phyloP scores from a whole-genome alignment of 2,797 vertebrate genomes.

The Botia kubotai region DNA sequence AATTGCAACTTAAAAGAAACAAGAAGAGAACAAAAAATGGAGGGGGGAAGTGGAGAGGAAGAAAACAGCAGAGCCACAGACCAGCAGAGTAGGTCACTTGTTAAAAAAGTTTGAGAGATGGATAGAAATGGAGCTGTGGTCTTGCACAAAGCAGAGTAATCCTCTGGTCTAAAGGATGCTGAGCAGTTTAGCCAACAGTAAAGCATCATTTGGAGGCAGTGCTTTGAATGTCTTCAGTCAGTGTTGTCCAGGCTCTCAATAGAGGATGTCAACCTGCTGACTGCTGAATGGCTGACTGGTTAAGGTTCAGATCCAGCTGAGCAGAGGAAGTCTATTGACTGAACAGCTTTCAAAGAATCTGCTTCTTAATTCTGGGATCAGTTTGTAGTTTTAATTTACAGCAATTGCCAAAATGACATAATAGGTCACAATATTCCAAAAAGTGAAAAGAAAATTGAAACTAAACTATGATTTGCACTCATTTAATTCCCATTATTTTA shows the following conservation, averaged over 20 bases:
- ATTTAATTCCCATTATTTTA: background rate
- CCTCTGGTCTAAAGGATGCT: conserved; percentile 52
- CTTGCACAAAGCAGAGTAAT: conserved; percentile 48
- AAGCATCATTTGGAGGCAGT: conserved; percentile 62
- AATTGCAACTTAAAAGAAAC: background rate
- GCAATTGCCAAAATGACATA: background rate
- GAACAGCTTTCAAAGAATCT: conserved; percentile 20
- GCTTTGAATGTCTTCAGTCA: conserved; percentile 60
- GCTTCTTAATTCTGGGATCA: conserved; percentile 28
- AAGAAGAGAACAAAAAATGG: conserved; percentile 11
- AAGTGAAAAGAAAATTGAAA: no score
- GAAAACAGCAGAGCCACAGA: background rate
- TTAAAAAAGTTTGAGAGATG: conserved; percentile 44
- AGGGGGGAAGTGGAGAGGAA: conserved; percentile 21
- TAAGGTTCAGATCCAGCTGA: conserved; percentile 58
- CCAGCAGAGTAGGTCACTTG: conserved; percentile 25
- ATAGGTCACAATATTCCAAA: background rate
- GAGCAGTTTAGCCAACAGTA: conserved; percentile 68
- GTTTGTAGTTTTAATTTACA: conserved; percentile 8
- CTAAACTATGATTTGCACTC: no score
- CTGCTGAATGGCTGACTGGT: conserved; percentile 68
- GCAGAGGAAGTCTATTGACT: conserved; percentile 52
- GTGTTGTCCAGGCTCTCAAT: conserved; percentile 61
- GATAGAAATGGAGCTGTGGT: conserved; percentile 25
- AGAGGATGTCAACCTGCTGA: conserved; percentile 76